Percentiles rank a stretch among this genome's conserved stretches.
phyloP scores from a whole-genome alignment of 2,113 vertebrate genomes.

The Cromileptes altivelis region DNA sequence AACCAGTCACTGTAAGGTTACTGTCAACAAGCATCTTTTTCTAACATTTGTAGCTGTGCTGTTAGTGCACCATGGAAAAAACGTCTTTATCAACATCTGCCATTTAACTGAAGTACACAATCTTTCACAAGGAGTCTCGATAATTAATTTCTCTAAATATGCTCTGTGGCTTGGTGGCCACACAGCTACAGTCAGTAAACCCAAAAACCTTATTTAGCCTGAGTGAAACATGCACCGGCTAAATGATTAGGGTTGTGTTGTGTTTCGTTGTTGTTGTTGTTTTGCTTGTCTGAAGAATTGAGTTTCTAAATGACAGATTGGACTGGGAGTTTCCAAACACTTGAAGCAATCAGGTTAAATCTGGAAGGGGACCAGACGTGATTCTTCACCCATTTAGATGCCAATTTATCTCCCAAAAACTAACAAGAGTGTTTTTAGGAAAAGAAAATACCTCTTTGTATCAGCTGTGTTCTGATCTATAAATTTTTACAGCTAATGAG shows the following conservation, averaged over 20 bases:
- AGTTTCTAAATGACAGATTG: conserved; percentile 3
- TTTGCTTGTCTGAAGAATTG: background rate
- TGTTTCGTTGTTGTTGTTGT: background rate
- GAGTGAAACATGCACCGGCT: background rate
- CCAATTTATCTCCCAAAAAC: background rate
- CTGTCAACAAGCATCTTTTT: background rate
- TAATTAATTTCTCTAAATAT: too few species aligned
- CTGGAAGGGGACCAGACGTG: background rate
- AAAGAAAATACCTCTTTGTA: background rate
- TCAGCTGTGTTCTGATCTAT: conserved; percentile 14
- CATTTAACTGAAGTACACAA: background rate
- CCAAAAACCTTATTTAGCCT: too few species aligned
- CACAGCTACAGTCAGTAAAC: too few species aligned
- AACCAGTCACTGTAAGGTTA: background rate
- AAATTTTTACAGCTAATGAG: conserved; percentile 14
- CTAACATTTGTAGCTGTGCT: background rate
- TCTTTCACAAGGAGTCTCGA: too few species aligned
- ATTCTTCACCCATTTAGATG: background rate
- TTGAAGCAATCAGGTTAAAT: conserved; percentile 25
- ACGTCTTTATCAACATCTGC: background rate
- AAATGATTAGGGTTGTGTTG: background rate
- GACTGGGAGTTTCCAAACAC: background rate
- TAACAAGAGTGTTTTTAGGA: background rate
- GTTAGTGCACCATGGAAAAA: background rate
- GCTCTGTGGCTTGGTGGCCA: too few species aligned